Percentiles rank a stretch among this genome's conserved stretches.
Evolutionary conservation across 1,140 invertebrate genomes (phyloP).

Genomic region (Chionoecetes opilio): DNA sequence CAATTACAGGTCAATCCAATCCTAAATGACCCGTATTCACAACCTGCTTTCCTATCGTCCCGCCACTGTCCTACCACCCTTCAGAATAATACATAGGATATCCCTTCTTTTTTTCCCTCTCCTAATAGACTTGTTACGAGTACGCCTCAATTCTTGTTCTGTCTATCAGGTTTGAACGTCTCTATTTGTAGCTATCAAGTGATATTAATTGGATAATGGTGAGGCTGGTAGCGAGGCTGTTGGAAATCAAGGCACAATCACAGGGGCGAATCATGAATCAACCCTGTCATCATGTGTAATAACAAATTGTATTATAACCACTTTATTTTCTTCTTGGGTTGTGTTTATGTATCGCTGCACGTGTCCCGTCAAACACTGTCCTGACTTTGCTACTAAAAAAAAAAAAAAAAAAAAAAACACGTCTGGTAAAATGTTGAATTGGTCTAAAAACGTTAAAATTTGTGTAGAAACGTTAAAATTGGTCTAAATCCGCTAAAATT

Average conservation of each 20-base stretch:
- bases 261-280: neutral
- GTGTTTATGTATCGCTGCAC: neutral
- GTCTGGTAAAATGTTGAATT: too few relatives aligned
- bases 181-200: neutral
- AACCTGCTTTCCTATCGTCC: neutral
- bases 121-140: neutral
- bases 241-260: neutral
- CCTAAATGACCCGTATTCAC: neutral
- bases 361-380: neutral
- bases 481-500: too few relatives aligned
- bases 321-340: neutral
- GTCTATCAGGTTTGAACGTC: neutral
- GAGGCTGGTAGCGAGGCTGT: neutral
- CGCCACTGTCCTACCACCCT: neutral
- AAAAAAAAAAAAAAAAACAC: too few relatives aligned
- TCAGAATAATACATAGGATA: neutral
- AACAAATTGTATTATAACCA: neutral
- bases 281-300: neutral
- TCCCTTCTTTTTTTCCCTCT: too few relatives aligned
- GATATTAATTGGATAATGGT: neutral
- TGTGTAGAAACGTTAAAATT: too few relatives aligned
- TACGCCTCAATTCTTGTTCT: neutral
- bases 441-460: too few relatives aligned
- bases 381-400: neutral
- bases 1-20: neutral